These are phyloP conservation scores for Nasonia oneida DNA, from an alignment of 2,888 invertebrate species.

Conservation along the genomic window DNA sequence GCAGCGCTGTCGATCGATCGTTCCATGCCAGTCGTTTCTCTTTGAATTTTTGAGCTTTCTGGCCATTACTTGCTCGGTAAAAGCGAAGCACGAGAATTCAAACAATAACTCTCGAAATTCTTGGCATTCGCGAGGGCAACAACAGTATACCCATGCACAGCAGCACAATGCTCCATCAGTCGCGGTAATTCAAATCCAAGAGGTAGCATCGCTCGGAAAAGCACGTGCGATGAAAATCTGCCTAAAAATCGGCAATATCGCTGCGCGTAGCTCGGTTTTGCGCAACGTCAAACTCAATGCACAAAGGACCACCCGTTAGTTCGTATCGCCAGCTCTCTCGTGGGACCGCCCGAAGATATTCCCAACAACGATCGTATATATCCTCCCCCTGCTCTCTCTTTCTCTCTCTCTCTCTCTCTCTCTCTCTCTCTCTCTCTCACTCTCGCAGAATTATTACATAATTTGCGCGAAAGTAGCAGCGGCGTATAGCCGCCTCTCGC, in stretches of 20 bases:
- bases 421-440: background rate
- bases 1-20: no score
- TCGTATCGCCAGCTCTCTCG: background rate
- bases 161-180: conserved; percentile 1
- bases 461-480: conserved; percentile 3
- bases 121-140: background rate
- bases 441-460: conserved; percentile 40
- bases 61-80: no score
- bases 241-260: background rate
- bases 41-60: no score
- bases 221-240: background rate
- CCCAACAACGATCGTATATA: conserved; percentile 59
- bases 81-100: background rate
- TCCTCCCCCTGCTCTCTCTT: conserved; percentile 11
- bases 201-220: background rate
- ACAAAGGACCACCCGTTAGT: conserved; percentile 40
- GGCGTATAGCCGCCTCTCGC: conserved; percentile 8
- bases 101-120: conserved; percentile 9
- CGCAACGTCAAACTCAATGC: conserved; percentile 18
- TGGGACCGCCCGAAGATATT: conserved; percentile 60
- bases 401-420: background rate
- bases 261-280: background rate
- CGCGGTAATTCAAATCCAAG: conserved; percentile 8
- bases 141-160: background rate
- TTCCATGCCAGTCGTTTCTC: no score